Percentiles rank a stretch among this genome's conserved stretches.
Conservation (phyloP, 2,888 invertebrate species). For the Drosophila paranaensis region DNA sequence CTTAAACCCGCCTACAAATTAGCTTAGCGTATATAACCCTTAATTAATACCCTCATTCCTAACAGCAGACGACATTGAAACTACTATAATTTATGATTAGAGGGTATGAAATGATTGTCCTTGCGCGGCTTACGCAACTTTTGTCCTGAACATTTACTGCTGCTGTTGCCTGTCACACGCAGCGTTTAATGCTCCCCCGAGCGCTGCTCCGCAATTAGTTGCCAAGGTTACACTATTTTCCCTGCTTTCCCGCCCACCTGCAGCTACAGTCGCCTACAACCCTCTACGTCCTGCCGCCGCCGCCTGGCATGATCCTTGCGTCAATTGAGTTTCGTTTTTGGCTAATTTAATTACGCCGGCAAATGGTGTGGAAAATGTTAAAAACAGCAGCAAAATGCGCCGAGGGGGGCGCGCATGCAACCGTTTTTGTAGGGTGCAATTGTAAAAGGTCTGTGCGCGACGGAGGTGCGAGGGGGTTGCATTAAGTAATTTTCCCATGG, state of each 20-base stretch:
- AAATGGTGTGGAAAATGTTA: constrained; percentile 52
- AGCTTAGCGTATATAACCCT: neutral
- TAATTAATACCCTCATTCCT: neutral
- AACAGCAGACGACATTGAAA: too few relatives aligned
- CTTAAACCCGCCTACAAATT: neutral
- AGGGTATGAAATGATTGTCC: constrained; percentile 47
- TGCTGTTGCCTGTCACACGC: constrained; percentile 50
- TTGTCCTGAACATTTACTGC: constrained; percentile 20
- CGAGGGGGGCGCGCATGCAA: neutral
- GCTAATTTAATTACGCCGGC: constrained; percentile 67
- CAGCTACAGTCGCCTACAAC: neutral
- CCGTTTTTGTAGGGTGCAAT: neutral
- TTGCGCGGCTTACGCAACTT: constrained; percentile 29
- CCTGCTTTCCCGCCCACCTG: constrained; percentile 9
- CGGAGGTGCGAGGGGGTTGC: constrained; percentile 25
- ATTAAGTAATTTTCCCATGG: constrained; percentile 59
- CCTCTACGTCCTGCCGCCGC: neutral
- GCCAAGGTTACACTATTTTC: constrained; percentile 62
- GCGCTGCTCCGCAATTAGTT: constrained; percentile 51
- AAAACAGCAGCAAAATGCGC: constrained; percentile 29
- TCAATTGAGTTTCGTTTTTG: constrained; percentile 59
- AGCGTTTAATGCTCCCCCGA: constrained; percentile 43
- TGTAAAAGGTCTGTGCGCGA: neutral
- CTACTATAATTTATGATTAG: constrained; percentile 1
- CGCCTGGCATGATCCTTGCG: constrained; percentile 49